phyloP scores from a whole-genome alignment of 2,113 vertebrate species.

The Dromiciops gliroides region DNA sequence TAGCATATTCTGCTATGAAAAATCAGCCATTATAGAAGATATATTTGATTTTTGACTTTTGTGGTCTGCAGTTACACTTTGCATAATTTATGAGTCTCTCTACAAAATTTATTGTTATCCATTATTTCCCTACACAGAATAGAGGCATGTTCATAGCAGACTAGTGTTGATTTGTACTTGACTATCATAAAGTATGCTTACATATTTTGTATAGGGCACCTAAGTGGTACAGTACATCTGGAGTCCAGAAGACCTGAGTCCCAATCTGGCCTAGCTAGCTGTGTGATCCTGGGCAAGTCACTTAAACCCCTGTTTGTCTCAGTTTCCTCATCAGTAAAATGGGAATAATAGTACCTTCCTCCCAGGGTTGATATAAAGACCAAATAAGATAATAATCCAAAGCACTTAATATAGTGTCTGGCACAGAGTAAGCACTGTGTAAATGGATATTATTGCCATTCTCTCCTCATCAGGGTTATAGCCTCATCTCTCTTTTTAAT shows the following conservation, averaged over 20 bases:
- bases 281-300: background rate
- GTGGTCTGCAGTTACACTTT: conserved; percentile 15
- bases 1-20: conserved; percentile 58
- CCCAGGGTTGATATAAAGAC: background rate
- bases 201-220: background rate
- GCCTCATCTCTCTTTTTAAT: background rate
- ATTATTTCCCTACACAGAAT: conserved; percentile 41
- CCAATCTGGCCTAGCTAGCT: background rate
- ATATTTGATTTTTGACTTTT: conserved; percentile 28
- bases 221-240: background rate
- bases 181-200: background rate
- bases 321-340: background rate
- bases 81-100: conserved; percentile 21
- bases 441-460: background rate
- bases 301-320: no score
- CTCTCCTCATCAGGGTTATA: background rate
- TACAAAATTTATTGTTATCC: background rate
- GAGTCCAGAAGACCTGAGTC: background rate
- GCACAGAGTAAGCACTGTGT: background rate
- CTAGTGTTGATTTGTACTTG: background rate
- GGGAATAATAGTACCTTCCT: background rate
- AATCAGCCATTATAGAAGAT: conserved; percentile 59
- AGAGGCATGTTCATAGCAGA: background rate
- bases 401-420: background rate
- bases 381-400: background rate